Evolutionary conservation across 2,797 vertebrate genomes (phyloP), one percentile per base, ranked within the genome.

Genomic region (Poeciliopsis paucimaculata): DNA sequence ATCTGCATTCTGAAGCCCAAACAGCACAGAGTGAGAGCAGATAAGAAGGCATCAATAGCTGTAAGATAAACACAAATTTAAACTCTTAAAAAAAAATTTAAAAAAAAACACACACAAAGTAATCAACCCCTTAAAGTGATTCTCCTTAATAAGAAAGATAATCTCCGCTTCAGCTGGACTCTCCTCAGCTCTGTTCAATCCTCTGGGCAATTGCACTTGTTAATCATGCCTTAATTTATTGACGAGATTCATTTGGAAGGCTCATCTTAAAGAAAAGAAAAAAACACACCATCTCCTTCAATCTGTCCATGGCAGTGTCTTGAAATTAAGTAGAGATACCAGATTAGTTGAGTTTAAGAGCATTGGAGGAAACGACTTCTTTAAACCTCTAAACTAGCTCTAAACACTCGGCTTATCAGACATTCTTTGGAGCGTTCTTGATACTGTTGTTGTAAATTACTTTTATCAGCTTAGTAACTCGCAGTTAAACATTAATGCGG

Each of bases 181-280:
- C 90, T 92, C 87, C 80, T 86, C 86, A 86, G 91, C 93, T 90
- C 86, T 84, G 87, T 75, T 68, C 81, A 79, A 85, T 88, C 84
- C 86, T 86, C 74, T 2, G 49, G 88, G 87, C 94, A 95, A 94
- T 94, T 94, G 89, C 92, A 94, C 90, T 86, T 86, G 91, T 95
- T 95, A 95, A 95, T 95, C 95, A 90, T 53, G 92, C 84, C 85
- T 92, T 93, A 94, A 93, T 94, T 95, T 93, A 92, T 92, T 94
- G 93, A 94, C 90, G 23, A 91, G 93, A 93, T 93, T 93, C 81
- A 92, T 93, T 92, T 90, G 75, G 84, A 91, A 75, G 84, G 83
- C 84, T 92, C 49, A 81, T 83, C 80, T 86, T 90, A 73, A 89
- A 90, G 20, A 51, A 49, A 49, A 7, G 18, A 5, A 47, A 49